A percentile compares a stretch with the other conserved stretches of the same genome.
phyloP scores from a whole-genome alignment of 2,888 invertebrate genomes.

The Gonocerus acuteangulatus region DNA sequence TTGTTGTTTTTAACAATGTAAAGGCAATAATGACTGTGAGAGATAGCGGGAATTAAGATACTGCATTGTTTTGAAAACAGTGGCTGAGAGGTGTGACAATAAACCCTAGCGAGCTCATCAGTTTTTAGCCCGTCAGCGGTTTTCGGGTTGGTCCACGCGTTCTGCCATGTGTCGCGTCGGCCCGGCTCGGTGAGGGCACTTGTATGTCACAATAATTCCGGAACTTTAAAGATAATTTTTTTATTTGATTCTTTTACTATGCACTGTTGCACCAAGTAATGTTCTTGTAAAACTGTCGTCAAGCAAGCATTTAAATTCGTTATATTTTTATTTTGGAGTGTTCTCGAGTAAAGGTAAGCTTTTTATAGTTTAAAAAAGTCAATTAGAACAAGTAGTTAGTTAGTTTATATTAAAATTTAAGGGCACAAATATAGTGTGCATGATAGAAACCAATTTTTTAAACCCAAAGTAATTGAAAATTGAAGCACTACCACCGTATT shows the following conservation, averaged over 20 bases:
- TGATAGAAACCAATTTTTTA: conserved; percentile 33
- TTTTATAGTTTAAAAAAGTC: conserved; percentile 18
- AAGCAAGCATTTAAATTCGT: conserved; percentile 7
- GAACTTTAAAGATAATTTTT: conserved; percentile 4
- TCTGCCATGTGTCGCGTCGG: too few species aligned
- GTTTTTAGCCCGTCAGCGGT: too few species aligned
- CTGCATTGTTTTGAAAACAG: too few species aligned
- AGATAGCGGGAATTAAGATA: too few species aligned
- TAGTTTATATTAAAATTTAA: conserved; percentile 26
- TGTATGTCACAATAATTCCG: not conserved
- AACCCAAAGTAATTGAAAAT: conserved; percentile 30
- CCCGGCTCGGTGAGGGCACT: not conserved
- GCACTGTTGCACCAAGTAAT: conserved; percentile 22
- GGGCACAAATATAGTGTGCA: conserved; percentile 32
- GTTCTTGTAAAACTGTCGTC: conserved; percentile 10
- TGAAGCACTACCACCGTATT: conserved; percentile 25
- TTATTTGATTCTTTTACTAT: not conserved
- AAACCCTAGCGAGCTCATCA: too few species aligned
- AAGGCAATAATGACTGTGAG: too few species aligned
- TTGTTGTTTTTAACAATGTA: too few species aligned
- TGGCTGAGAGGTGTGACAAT: too few species aligned
- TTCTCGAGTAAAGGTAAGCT: conserved; percentile 14
- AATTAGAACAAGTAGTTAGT: conserved; percentile 22
- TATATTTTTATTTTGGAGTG: conserved; percentile 17
- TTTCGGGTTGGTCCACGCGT: too few species aligned